Evolutionary conservation across 2,888 invertebrate species (phyloP).

Genomic region (Mantis religiosa): DNA sequence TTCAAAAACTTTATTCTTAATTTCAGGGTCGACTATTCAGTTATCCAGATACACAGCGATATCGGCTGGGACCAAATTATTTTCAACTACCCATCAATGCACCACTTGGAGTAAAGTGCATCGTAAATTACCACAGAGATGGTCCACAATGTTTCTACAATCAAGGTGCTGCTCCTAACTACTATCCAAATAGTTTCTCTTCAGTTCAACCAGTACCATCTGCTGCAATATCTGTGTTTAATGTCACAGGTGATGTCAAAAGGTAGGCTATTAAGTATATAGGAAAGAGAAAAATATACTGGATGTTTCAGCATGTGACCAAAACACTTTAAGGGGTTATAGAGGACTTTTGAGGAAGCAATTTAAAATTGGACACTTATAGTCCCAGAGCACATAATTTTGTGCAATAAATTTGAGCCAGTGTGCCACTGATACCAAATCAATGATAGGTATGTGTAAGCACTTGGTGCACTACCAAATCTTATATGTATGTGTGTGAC

Average conservation of each 20-base stretch:
- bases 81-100: neutral
- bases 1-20: neutral
- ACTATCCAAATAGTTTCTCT: constrained; percentile 85
- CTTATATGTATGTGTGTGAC: too few species aligned
- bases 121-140: constrained; percentile 81
- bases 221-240: neutral
- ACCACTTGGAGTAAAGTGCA: constrained; percentile 22
- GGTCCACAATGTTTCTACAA: constrained; percentile 68
- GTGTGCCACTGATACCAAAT: too few species aligned
- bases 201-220: neutral
- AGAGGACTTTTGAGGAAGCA: too few species aligned
- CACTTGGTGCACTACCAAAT: too few species aligned
- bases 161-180: constrained; percentile 87
- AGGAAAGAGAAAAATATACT: too few species aligned
- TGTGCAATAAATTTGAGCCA: too few species aligned
- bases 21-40: neutral
- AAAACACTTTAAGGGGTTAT: too few species aligned
- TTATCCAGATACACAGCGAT: neutral
- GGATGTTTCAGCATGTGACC: too few species aligned
- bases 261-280: neutral
- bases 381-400: too few species aligned
- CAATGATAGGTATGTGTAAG: too few species aligned
- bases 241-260: neutral
- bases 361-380: too few species aligned
- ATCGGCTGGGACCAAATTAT: neutral